Evolutionary conservation across 2,797 vertebrate genomes (phyloP).

Genomic region (Melanotaenia boesemani): DNA sequence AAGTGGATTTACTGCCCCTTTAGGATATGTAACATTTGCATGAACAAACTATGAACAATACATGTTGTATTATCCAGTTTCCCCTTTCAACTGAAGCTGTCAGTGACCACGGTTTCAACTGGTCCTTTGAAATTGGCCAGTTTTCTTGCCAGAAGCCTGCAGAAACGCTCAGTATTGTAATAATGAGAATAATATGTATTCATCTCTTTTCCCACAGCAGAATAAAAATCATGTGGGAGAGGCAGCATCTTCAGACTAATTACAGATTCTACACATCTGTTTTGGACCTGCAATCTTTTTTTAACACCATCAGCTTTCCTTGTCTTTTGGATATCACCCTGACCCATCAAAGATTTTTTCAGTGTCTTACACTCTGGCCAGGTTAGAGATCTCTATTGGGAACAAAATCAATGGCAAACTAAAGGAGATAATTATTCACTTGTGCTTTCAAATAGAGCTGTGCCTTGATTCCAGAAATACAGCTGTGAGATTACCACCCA

Average conservation of each 20-base stretch:
- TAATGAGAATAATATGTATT: conserved; percentile 31
- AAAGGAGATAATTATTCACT: conserved; percentile 69
- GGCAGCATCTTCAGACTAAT: conserved; percentile 46
- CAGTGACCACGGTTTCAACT: conserved; percentile 16
- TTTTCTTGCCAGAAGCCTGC: conserved; percentile 44
- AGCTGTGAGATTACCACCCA: conserved; percentile 72
- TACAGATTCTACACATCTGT: conserved; percentile 32
- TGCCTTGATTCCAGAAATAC: conserved; percentile 67
- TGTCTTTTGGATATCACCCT: conserved; percentile 39
- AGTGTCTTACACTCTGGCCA: conserved; percentile 35
- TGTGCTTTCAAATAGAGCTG: conserved; percentile 56
- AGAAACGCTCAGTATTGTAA: conserved; percentile 23
- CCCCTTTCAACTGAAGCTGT: conserved; percentile 5
- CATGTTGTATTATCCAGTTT: conserved; percentile 5
- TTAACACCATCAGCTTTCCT: conserved; percentile 18
- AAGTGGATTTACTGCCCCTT: conserved; percentile 11
- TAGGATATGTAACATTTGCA: neutral
- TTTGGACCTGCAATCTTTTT: conserved; percentile 33
- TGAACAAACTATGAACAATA: conserved; percentile 4
- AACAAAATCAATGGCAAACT: conserved; percentile 66
- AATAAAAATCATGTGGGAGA: conserved; percentile 37
- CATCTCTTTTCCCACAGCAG: conserved; percentile 23
- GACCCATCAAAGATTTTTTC: conserved; percentile 31
- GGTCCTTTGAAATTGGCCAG: conserved; percentile 19
- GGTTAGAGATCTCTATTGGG: conserved; percentile 54